Evolutionary conservation across 1,140 invertebrate genomes (phyloP).

Genomic region (Sweltsa coloradensis): DNA sequence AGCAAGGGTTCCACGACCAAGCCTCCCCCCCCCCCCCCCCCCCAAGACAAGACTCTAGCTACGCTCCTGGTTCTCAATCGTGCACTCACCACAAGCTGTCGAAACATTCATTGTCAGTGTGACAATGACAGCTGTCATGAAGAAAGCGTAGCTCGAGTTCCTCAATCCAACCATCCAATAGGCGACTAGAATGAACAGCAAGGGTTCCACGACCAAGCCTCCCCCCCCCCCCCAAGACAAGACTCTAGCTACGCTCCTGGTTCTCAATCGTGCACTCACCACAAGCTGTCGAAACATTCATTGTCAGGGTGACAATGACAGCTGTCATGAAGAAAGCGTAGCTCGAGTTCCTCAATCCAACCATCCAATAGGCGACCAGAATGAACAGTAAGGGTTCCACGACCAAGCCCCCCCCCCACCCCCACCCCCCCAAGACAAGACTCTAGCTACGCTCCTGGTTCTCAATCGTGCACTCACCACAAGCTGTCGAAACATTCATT

Average conservation of each 20-base stretch:
- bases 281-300: slow-evolving; percentile 73
- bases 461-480: slow-evolving; percentile 60
- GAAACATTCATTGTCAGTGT: slow-evolving; percentile 74
- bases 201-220: slow-evolving; percentile 64
- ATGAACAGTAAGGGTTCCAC: slow-evolving; percentile 65
- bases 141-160: slow-evolving; percentile 48
- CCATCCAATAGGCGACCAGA: slow-evolving; percentile 63
- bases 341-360: slow-evolving; percentile 48
- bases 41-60: too few species aligned
- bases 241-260: too few species aligned
- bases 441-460: too few species aligned
- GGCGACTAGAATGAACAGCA: slow-evolving; percentile 59
- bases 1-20: slow-evolving; percentile 62
- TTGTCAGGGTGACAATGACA: slow-evolving; percentile 56
- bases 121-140: slow-evolving; percentile 48
- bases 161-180: slow-evolving; percentile 68
- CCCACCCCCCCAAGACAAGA: too few species aligned
- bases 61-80: too few species aligned
- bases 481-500: slow-evolving; percentile 73
- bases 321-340: slow-evolving; percentile 55
- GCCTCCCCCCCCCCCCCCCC: too few species aligned
- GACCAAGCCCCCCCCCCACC: too few species aligned
- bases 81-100: slow-evolving; percentile 62
- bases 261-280: too few species aligned
- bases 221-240: too few species aligned